These are phyloP conservation scores for Cephalopterus ornatus DNA, from an alignment of 2,113 vertebrate species.

Conservation along the genomic window DNA sequence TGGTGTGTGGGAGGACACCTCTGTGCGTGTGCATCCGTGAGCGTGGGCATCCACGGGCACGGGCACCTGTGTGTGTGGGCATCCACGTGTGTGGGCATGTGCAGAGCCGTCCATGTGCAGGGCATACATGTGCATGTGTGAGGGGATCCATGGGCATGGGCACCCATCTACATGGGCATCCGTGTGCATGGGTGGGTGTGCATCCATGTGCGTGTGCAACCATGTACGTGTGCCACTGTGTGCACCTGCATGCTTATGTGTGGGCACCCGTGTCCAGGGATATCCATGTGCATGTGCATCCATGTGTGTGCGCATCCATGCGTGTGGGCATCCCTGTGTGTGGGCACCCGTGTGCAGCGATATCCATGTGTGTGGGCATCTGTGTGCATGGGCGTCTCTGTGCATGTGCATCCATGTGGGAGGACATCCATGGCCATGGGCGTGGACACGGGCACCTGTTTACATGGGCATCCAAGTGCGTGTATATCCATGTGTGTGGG, in stretches of 20 bases:
- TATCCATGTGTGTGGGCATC: neutral
- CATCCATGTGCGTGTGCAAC: no score
- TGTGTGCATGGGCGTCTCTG: neutral
- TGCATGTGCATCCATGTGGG: no score
- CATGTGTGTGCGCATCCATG: neutral
- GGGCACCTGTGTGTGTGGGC: neutral
- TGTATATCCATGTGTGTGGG: no score
- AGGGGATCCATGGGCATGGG: neutral
- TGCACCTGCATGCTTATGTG: no score
- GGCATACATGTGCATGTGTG: fast-evolving
- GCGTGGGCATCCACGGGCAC: neutral
- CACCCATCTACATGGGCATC: fast-evolving
- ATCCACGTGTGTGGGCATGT: neutral
- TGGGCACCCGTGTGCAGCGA: neutral
- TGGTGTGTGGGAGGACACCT: neutral
- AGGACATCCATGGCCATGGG: neutral
- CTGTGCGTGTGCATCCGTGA: neutral
- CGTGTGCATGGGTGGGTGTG: no score
- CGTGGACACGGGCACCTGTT: fast-evolving
- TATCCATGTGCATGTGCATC: no score
- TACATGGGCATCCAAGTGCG: fast-evolving
- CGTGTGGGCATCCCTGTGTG: neutral
- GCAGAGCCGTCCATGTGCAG: no score
- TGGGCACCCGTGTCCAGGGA: neutral
- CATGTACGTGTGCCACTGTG: no score